Evolutionary conservation across 2,113 vertebrate species (phyloP).

Genomic region (Probosciger aterrimus): DNA sequence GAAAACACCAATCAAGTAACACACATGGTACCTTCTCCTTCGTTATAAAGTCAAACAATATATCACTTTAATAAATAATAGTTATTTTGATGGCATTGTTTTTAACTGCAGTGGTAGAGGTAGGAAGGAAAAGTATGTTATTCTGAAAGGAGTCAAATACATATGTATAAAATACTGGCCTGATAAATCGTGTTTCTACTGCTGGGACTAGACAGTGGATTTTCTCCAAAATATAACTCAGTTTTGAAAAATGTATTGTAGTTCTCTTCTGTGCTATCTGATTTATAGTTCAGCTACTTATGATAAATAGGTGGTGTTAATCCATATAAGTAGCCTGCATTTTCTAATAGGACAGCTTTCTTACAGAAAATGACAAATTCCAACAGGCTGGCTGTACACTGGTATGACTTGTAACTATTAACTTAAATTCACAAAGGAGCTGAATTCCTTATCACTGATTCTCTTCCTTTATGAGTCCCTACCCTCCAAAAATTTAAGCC

Average conservation of each 20-base stretch:
- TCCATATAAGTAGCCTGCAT: not conserved
- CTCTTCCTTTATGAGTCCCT: slow-evolving; percentile 4
- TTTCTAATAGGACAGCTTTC: not conserved
- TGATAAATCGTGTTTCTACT: not conserved
- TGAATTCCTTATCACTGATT: slow-evolving; percentile 40
- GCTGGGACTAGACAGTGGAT: not conserved
- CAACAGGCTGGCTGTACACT: not conserved
- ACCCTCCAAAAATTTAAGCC: not conserved
- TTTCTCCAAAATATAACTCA: slow-evolving; percentile 6
- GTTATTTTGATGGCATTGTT: not conserved
- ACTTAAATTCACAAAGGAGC: not conserved
- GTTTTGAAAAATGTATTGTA: not conserved
- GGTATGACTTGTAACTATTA: not conserved
- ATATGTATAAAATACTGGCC: not conserved
- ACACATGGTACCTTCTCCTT: not conserved
- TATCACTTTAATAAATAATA: not conserved
- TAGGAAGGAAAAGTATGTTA: not conserved
- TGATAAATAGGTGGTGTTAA: not conserved
- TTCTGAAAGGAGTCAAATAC: not conserved
- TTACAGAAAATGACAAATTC: not conserved
- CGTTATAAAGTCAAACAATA: not conserved
- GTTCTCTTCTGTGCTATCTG: not conserved
- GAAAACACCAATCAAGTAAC: not conserved
- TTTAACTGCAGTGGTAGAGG: not conserved
- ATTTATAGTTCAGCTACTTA: not conserved